These are phyloP conservation scores for Corythornis madagascariensis DNA, from an alignment of 2,113 vertebrate genomes.

Conservation along the genomic window DNA sequence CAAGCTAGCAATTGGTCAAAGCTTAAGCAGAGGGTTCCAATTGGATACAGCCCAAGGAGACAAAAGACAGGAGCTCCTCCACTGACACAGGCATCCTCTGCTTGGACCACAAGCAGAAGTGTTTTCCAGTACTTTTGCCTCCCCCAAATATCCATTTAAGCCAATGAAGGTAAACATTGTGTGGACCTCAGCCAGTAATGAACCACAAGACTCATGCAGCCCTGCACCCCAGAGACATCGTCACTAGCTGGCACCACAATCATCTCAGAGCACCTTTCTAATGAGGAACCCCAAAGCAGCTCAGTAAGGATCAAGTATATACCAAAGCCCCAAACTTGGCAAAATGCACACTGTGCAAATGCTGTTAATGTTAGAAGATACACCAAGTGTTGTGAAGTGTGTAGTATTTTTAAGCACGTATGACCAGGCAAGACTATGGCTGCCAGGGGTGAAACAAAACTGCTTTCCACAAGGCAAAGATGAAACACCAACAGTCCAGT, in stretches of 20 bases:
- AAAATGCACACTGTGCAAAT: not conserved
- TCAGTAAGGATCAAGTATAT: not conserved
- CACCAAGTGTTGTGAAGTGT: not conserved
- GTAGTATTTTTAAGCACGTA: not conserved
- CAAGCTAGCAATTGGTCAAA: not conserved
- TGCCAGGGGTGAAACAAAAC: not conserved
- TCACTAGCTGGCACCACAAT: not conserved
- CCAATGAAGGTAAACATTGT: not conserved
- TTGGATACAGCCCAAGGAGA: not conserved
- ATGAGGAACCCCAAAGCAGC: not conserved
- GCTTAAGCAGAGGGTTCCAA: accelerated
- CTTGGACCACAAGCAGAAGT: not conserved
- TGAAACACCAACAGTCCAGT: not conserved
- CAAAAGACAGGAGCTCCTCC: not conserved
- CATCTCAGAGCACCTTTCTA: not conserved
- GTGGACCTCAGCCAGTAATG: not conserved
- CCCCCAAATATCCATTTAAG: accelerated
- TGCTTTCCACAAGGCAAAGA: not conserved
- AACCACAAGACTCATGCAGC: not conserved
- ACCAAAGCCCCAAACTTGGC: not conserved
- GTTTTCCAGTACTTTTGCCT: not conserved
- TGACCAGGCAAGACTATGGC: not conserved
- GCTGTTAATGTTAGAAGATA: not conserved
- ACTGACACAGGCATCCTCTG: not conserved
- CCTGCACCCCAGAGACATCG: not conserved